Evolutionary conservation across 2,797 vertebrate genomes (phyloP), one percentile per base, ranked within the genome.

Genomic region (Aldrovandia affinis): DNA sequence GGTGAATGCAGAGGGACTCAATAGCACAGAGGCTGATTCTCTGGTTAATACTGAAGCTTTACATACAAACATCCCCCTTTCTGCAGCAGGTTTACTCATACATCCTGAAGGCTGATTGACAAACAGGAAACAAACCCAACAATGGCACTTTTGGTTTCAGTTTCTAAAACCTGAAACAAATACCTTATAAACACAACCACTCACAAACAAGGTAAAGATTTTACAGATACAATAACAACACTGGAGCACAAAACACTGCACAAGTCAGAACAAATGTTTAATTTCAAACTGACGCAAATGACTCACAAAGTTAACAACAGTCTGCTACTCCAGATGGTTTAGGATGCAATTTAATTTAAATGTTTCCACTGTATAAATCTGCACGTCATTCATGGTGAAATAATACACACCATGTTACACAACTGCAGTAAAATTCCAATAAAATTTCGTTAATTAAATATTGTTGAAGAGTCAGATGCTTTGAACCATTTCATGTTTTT

Each of bases 381-480:
- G 18, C 42, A 22, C 25, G 44, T 55, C 28, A 33, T 52, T 54
- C 54, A 79, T 30, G 50, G 47, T 30, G 14, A 47, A 79, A 79
- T 79, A 52, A 55, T 79, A 15, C n/a, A 52, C 78, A 55, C n/a
- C 47, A 52, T 47, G 50, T 79, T 55, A 18, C 47, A 79, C 78
- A 79, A 52, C 39, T 10, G 22, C 73, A 77, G 73, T 77, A 77
- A 77, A 39, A 77, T n/a, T 47, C 22, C 22, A 77, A 47, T 77
- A 25, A 77, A 77, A 28, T 77, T 77, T 18, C 44, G 39, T 77
- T 77, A 44, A 77, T 75, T 77, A 77, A 77, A 77, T 77, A 77
- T 44, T 44, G 20, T 44, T 44, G 73, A 6, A 47, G 14, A 20
- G 42, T 47, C 15, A n/a, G 36, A n/a, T 20, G 25, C 73, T 47